A percentile compares a stretch with the other conserved stretches of the same genome.
These are phyloP conservation scores for Phortica magna DNA, from an alignment of 2,888 invertebrate species.

Conservation along the genomic window DNA sequence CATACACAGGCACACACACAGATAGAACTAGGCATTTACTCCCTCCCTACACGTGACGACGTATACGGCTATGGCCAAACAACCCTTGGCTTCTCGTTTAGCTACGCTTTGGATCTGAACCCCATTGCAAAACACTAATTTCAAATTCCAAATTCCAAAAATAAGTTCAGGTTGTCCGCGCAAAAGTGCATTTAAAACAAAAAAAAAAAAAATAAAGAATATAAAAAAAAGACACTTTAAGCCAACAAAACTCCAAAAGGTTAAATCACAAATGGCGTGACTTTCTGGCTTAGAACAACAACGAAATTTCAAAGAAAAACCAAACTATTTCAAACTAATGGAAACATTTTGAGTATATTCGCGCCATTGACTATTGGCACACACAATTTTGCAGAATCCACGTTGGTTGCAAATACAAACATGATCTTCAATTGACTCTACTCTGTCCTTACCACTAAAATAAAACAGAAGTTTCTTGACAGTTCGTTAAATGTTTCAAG, in stretches of 20 bases:
- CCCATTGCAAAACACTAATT: constrained; percentile 70
- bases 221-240: constrained; percentile 14
- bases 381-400: neutral
- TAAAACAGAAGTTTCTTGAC: too few species aligned
- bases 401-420: too few species aligned
- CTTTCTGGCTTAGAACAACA: neutral
- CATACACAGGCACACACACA: constrained; percentile 46
- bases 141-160: constrained; percentile 74
- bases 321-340: too few species aligned
- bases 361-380: neutral
- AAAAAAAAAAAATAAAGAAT: neutral
- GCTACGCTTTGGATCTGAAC: constrained; percentile 60
- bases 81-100: constrained; percentile 50
- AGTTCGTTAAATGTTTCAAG: too few species aligned
- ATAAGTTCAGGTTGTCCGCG: constrained; percentile 36
- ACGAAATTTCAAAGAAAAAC: constrained; percentile 1
- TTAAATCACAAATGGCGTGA: constrained; percentile 12
- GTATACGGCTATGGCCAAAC: constrained; percentile 2
- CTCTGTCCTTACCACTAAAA: too few species aligned
- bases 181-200: constrained; percentile 25
- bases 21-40: neutral
- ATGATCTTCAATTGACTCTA: too few species aligned
- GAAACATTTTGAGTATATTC: neutral
- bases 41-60: neutral
- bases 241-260: constrained; percentile 13